These are phyloP conservation scores for Iselma pallidipennis DNA, from an alignment of 2,888 invertebrate genomes.

Conservation along the genomic window DNA sequence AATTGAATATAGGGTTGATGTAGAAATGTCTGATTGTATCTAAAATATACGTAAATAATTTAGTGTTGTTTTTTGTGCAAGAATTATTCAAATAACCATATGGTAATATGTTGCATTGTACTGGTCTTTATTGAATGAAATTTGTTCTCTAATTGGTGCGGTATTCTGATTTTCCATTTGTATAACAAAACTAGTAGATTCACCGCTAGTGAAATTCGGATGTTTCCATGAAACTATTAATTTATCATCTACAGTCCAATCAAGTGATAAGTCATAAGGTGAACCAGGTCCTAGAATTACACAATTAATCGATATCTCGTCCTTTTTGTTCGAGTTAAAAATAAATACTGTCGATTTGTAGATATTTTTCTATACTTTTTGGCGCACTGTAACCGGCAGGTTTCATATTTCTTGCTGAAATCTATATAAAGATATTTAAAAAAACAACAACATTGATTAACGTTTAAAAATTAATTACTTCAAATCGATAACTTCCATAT, in stretches of 20 bases:
- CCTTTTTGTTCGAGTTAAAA: neutral
- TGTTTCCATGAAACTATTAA: constrained; percentile 43
- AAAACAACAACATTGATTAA: neutral
- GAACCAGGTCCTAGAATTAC: constrained; percentile 34
- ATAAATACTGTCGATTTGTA: neutral
- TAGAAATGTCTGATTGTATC: neutral
- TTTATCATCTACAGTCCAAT: constrained; percentile 38
- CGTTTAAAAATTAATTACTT: neutral
- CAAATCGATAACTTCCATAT: neutral
- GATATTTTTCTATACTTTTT: neutral
- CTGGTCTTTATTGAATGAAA: constrained; percentile 10
- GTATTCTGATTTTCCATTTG: neutral
- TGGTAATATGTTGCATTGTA: constrained; percentile 22
- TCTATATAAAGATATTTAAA: neutral
- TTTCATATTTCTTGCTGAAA: constrained; percentile 4
- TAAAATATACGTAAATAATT: no score
- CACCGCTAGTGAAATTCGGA: constrained; percentile 38
- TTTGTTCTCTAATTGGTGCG: constrained; percentile 10
- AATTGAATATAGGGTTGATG: neutral
- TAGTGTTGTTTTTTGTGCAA: neutral
- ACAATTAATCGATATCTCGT: neutral
- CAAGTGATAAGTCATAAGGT: constrained; percentile 29
- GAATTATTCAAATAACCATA: neutral
- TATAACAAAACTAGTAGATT: constrained; percentile 24
- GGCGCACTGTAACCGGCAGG: neutral